A percentile compares a stretch with the other conserved stretches of the same genome.
Conservation (phyloP, 2,888 invertebrate species). For the Marronus borbonicus region DNA sequence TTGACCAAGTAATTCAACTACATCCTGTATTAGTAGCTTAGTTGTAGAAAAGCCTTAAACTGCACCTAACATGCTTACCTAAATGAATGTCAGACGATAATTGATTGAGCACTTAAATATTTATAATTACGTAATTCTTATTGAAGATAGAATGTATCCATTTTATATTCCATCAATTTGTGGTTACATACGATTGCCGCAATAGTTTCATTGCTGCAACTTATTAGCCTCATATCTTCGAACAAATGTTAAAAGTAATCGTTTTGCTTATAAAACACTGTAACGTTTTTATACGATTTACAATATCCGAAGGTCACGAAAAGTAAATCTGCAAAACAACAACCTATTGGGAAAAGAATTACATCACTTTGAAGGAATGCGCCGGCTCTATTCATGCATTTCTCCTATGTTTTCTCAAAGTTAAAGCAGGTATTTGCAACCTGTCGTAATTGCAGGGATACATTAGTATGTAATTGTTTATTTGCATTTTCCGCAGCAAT, state of each 20-base stretch:
- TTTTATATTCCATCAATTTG: too few relatives aligned
- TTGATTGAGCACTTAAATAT: too few relatives aligned
- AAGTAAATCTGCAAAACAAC: constrained; percentile 10
- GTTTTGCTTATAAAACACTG: not conserved
- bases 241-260: not conserved
- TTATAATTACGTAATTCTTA: too few relatives aligned
- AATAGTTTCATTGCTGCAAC: not conserved
- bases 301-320: constrained; percentile 23
- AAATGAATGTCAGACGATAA: too few relatives aligned
- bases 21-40: too few relatives aligned
- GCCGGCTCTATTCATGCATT: constrained; percentile 8
- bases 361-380: constrained; percentile 29
- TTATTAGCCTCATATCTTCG: constrained; percentile 1
- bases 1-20: too few relatives aligned
- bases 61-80: too few relatives aligned
- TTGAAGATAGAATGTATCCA: too few relatives aligned
- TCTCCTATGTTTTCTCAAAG: constrained; percentile 8
- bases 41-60: too few relatives aligned
- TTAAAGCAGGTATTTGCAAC: constrained; percentile 6
- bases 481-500: not conserved
- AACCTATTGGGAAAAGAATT: constrained; percentile 32
- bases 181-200: not conserved
- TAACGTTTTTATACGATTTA: constrained; percentile 24
- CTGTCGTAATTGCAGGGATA: constrained; percentile 8
- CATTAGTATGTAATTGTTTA: constrained; percentile 9